Base-by-base conservation (phyloP, 2,113 vertebrate species). In the Callospermophilus lateralis region DNA sequence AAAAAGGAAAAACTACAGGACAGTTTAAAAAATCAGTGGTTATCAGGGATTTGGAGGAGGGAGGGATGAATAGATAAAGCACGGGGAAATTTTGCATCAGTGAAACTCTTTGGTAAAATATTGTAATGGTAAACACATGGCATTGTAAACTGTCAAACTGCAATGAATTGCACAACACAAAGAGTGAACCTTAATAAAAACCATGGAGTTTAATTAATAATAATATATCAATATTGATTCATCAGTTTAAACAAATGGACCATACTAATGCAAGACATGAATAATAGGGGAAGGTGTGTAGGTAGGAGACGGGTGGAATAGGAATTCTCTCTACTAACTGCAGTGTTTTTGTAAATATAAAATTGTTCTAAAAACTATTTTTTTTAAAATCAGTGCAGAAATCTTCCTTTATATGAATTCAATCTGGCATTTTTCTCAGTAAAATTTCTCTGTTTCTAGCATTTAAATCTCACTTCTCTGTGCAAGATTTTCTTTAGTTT, bases 341-440 rank as follows among this genome's bases (percentile, higher is more conserved):
- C 42, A 72, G n/a, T 8, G 28, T 86, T 89, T 81, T 34, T 53
- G 8, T 78, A 84, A 79, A 80, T 79, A 73, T 72, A 63, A 89
- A 96, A 89, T 58, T 55, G 2, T 53, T 77, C 89, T 87, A 87
- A 70, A 81, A 76, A 84, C 51, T 65, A 83, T 80, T 85, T 79
- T 53, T 39, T 53, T 39, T 13, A 84, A 84, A 92, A 16, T 78
- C 58, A 80, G 68, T 8, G 63, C 65, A 67, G 37, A 37, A 39
- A 92, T 87, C 55, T 22, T 93, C 51, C 65, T 95, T 84, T 93
- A 94, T 48, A 78, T 34, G 37, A 94, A 91, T 70, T 67, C 89
- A 96, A 77, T 84, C 93, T 97, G 84, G 86, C n/a, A 93, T 93
- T 94, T 97, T 97, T 80, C 92, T 78, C 84, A 97, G 79, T 87